Evolutionary conservation across 1,140 invertebrate species (phyloP).

Genomic region (Brachionus manjavacas): DNA sequence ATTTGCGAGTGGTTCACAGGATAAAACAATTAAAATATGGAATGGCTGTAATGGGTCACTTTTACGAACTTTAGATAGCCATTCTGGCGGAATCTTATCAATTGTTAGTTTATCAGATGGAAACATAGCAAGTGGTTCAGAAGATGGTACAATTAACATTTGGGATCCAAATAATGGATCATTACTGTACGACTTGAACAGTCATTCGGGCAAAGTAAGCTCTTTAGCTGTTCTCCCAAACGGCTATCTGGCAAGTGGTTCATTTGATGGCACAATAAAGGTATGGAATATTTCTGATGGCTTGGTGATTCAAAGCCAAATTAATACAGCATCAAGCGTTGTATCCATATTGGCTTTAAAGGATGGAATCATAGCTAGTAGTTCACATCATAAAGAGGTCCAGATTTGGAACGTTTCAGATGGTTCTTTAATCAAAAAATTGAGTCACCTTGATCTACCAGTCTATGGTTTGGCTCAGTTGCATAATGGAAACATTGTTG

Average conservation of each 20-base stretch:
- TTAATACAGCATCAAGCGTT: too few species aligned
- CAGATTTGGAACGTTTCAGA: too few species aligned
- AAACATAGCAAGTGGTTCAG: conserved; percentile 58
- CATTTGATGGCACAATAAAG: conserved; percentile 4
- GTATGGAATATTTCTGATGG: neutral
- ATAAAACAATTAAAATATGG: neutral
- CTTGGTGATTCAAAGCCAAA: neutral
- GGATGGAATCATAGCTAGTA: too few species aligned
- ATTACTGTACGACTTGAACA: conserved; percentile 52
- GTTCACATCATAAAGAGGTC: too few species aligned
- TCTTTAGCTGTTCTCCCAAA: neutral
- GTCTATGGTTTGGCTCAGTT: too few species aligned
- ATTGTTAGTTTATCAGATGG: neutral
- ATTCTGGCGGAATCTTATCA: neutral
- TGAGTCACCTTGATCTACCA: too few species aligned
- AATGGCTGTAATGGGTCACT: neutral
- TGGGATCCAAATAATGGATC: conserved; percentile 57
- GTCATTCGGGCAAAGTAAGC: conserved; percentile 60
- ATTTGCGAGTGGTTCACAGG: neutral
- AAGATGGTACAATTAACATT: conserved; percentile 58
- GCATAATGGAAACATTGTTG: too few species aligned
- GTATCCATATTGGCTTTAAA: too few species aligned
- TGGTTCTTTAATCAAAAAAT: too few species aligned
- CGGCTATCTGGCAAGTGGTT: neutral
- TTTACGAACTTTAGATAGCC: neutral